Conservation (phyloP, 2,797 vertebrate genomes). For the Rhabdophis nuchalis region DNA sequence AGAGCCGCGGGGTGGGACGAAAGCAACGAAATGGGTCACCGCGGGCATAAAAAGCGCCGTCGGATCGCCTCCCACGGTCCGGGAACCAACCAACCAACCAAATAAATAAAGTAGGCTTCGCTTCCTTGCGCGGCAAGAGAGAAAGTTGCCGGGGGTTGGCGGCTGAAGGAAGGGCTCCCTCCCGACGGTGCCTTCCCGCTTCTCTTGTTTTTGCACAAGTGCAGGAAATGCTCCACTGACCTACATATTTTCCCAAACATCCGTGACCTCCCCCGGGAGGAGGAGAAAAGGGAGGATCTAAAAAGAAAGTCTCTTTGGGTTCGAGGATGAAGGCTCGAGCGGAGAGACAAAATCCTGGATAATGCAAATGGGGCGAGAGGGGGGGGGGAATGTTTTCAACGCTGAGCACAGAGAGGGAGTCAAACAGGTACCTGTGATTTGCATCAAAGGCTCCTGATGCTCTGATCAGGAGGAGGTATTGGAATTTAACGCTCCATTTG, state of each 20-base stretch:
- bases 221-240: conserved; percentile 82
- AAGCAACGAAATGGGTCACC: neutral
- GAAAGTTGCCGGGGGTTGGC: neutral
- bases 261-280: conserved; percentile 76
- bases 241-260: conserved; percentile 83
- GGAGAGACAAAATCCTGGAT: neutral
- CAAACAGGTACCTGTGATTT: too few species aligned
- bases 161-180: conserved; percentile 15
- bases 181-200: conserved; percentile 20
- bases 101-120: neutral
- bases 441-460: neutral
- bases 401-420: neutral
- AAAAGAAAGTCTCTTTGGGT: conserved; percentile 49
- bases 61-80: neutral
- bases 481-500: neutral
- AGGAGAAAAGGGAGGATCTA: conserved; percentile 71
- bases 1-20: neutral
- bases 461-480: neutral
- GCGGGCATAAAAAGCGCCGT: neutral
- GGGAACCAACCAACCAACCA: neutral
- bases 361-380: neutral
- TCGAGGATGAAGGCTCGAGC: neutral
- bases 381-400: fast-evolving
- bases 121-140: neutral
- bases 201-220: conserved; percentile 68